A percentile compares a stretch with the other conserved stretches of the same genome.
phyloP scores from a whole-genome alignment of 2,888 invertebrate species.

The Dryadula phaetusa region DNA sequence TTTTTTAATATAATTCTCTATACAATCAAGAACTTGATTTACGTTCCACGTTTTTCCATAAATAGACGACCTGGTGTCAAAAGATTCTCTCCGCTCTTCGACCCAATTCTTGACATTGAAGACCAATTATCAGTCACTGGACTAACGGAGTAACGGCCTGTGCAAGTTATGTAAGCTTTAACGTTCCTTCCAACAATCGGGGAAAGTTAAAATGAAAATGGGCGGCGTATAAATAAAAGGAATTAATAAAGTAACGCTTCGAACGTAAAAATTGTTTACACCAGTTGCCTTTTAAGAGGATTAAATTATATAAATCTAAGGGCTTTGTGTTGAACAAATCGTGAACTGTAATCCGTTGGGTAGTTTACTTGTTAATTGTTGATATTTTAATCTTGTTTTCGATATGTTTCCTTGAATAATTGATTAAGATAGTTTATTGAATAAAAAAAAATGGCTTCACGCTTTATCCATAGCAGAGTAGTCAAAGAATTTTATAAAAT shows the following conservation, averaged over 20 bases:
- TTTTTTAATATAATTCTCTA: too few relatives aligned
- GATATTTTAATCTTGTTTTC: not conserved
- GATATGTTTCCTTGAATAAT: not conserved
- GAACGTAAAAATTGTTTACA: constrained; percentile 44
- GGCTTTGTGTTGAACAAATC: not conserved
- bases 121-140: not conserved
- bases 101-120: too few relatives aligned
- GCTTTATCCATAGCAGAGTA: too few relatives aligned
- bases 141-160: not conserved
- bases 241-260: constrained; percentile 45
- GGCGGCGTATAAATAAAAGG: constrained; percentile 37
- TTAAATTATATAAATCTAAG: constrained; percentile 28
- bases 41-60: too few relatives aligned
- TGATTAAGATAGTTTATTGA: too few relatives aligned
- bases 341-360: not conserved
- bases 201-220: constrained; percentile 35
- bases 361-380: constrained; percentile 3
- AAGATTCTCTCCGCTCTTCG: too few relatives aligned
- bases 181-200: not conserved
- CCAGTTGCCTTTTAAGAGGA: constrained; percentile 28
- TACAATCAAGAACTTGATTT: too few relatives aligned
- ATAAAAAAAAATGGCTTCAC: too few relatives aligned
- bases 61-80: too few relatives aligned
- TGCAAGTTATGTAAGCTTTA: constrained; percentile 1
- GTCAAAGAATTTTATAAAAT: too few relatives aligned